Percentiles rank a stretch among this genome's conserved stretches.
phyloP scores from a whole-genome alignment of 1,140 invertebrate species.

The Proales similis region DNA sequence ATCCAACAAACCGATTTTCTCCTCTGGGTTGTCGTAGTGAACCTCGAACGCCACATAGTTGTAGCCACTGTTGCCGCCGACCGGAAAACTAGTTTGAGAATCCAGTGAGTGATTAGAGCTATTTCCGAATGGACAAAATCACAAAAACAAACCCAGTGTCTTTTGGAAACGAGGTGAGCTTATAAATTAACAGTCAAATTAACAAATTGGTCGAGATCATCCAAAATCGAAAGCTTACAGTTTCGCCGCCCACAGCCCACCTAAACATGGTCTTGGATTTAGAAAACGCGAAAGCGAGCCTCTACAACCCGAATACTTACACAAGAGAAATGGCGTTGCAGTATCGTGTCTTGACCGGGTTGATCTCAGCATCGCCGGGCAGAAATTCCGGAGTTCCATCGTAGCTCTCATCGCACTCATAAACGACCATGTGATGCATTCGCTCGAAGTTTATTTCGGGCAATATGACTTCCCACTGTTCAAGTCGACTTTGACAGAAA shows the following conservation, averaged over 20 bases:
- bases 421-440: slow-evolving; percentile 20
- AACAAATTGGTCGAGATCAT: too few relatives aligned
- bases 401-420: not conserved
- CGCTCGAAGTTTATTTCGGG: not conserved
- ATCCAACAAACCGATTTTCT: not conserved
- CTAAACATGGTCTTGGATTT: too few relatives aligned
- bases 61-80: not conserved
- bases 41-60: not conserved
- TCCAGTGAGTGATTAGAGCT: not conserved
- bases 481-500: too few relatives aligned
- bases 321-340: not conserved
- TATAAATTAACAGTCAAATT: not conserved
- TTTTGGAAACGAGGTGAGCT: too few relatives aligned
- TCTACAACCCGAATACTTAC: too few relatives aligned
- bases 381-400: not conserved
- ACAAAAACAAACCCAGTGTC: not conserved
- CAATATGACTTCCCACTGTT: slow-evolving; percentile 13
- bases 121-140: not conserved
- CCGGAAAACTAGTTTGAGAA: not conserved
- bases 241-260: slow-evolving; percentile 14
- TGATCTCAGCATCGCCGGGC: not conserved
- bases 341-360: not conserved
- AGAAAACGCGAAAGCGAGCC: too few relatives aligned
- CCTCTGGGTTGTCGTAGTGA: not conserved
- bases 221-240: too few relatives aligned